Evolutionary conservation across 2,797 vertebrate genomes (phyloP), one percentile per base, ranked within the genome.

Genomic region (Tadarida brasiliensis): DNA sequence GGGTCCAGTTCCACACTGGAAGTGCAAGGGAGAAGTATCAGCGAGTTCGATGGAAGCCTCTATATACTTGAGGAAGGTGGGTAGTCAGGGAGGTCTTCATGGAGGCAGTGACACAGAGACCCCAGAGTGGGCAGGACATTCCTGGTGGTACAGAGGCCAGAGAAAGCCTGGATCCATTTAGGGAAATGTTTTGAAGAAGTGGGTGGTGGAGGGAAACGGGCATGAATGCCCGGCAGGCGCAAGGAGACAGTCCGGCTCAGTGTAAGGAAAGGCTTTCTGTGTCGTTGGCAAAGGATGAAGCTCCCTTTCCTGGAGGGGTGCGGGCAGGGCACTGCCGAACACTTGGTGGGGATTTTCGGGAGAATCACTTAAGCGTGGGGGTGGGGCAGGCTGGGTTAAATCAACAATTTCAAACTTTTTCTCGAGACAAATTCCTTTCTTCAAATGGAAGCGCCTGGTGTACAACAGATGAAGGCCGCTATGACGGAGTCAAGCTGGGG

Each of bases 341-440:
- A 1, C 24, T 39, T 61, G 70, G 11, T 7, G 26, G 61, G 39
- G 19, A 49, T 4, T 11, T 5, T 17, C 49, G 24, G 11, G 26
- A 65, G 20, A 68, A 49, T 26, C 76, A 39, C 14, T 65, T 73
- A 15, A 54, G 26, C 15, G 0, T 73, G 16, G n/a, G 22, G 30
- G 15, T 78, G 30, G 28, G 19, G 1, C 30, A 56, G 16, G 2
- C 14, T 30, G 47, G 59, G 56, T 54, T 57, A 70, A n/a, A 63
- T 15, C 16, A 57, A n/a, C 11, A 20, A 19, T 70, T 56, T 88
- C n/a, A 51, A 12, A 4, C 16, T 20, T 78, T 68, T 68, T 73
- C 54, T 11, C 35, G 87, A 28, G 54, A 20, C 9, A 80, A n/a
- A 83, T n/a, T 11, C 26, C 19, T 90, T 96, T 81, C 44, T 82